A percentile compares a stretch with the other conserved stretches of the same genome.
Conservation (phyloP, 1,140 invertebrate genomes). For the Neodiprion lecontei region DNA sequence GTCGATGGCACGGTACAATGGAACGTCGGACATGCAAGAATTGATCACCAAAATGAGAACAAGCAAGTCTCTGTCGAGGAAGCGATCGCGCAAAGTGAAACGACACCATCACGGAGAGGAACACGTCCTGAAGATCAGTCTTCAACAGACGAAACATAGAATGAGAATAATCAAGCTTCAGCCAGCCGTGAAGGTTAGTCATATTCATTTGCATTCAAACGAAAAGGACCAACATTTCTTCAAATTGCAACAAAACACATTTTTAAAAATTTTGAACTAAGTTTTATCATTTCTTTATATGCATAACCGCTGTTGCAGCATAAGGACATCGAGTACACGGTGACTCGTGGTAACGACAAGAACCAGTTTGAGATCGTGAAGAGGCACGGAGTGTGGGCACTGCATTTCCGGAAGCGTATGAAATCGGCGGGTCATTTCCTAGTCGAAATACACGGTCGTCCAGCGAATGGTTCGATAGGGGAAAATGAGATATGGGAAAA, state of each 20-base stretch:
- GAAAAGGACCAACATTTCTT: constrained; percentile 5
- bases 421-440: constrained; percentile 65
- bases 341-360: constrained; percentile 70
- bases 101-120: constrained; percentile 59
- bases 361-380: constrained; percentile 72
- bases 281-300: constrained; percentile 10
- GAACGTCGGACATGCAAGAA: constrained; percentile 15
- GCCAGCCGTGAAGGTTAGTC: constrained; percentile 67
- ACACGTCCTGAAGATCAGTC: constrained; percentile 63
- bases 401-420: constrained; percentile 69
- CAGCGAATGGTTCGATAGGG: constrained; percentile 40
- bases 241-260: neutral
- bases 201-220: constrained; percentile 16
- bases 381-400: constrained; percentile 68
- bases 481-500: constrained; percentile 60
- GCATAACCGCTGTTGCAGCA: constrained; percentile 39
- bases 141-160: constrained; percentile 69
- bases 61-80: constrained; percentile 47
- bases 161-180: constrained; percentile 70
- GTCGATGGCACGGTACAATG: constrained; percentile 26
- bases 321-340: constrained; percentile 71
- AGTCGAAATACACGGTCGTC: constrained; percentile 65
- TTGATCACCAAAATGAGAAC: neutral
- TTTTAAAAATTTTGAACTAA: neutral
- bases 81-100: constrained; percentile 36